Percentiles rank a stretch among this genome's conserved stretches.
phyloP scores from a whole-genome alignment of 1,140 invertebrate genomes.

The Plutomurus gul region DNA sequence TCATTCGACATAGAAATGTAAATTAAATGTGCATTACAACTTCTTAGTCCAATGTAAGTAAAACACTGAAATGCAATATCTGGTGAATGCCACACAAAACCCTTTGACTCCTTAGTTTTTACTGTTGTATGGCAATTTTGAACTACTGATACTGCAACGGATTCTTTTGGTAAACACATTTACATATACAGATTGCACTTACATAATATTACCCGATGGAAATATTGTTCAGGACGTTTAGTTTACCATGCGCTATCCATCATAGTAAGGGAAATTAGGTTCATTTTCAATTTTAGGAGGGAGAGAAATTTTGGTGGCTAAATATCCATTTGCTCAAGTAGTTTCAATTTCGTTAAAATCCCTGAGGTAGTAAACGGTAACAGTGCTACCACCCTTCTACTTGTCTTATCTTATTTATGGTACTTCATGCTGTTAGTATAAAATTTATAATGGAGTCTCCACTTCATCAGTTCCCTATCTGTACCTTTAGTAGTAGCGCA shows the following conservation, averaged over 20 bases:
- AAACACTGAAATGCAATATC: too few species aligned
- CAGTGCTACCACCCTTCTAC: not conserved
- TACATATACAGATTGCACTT: not conserved
- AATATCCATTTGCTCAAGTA: conserved; percentile 31
- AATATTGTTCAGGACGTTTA: not conserved
- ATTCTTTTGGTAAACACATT: too few species aligned
- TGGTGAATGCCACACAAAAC: too few species aligned
- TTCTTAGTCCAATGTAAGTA: too few species aligned
- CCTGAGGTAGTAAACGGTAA: conserved; percentile 21
- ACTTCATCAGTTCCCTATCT: not conserved
- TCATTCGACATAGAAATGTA: too few species aligned
- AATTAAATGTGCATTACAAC: too few species aligned
- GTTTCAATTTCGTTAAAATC: conserved; percentile 30
- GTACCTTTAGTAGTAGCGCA: too few species aligned
- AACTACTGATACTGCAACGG: too few species aligned
- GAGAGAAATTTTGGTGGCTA: conserved; percentile 1
- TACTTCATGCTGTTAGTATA: not conserved
- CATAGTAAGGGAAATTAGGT: not conserved
- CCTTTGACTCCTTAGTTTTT: too few species aligned
- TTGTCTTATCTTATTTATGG: conserved; percentile 16
- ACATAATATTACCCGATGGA: not conserved
- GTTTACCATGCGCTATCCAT: not conserved
- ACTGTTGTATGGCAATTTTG: too few species aligned
- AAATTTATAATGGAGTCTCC: conserved; percentile 2
- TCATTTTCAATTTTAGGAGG: conserved; percentile 2